Conservation (phyloP, 2,797 vertebrate genomes). For the Rousettus madagascariensis region DNA sequence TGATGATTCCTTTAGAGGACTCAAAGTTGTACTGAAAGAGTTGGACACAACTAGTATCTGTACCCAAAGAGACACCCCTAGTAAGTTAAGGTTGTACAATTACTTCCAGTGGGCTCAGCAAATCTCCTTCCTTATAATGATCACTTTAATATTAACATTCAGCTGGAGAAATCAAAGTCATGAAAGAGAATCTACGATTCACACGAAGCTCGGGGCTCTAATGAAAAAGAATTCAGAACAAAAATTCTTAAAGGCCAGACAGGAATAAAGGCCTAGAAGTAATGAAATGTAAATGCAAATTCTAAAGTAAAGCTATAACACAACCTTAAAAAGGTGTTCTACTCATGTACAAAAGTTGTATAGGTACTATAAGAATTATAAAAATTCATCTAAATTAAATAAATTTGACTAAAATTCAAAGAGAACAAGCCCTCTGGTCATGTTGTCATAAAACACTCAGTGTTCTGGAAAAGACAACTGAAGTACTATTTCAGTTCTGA, state of each 20-base stretch:
- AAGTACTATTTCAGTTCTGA: background rate
- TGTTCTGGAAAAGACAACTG: background rate
- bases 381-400: background rate
- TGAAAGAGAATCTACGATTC: conserved; percentile 8
- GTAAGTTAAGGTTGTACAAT: background rate
- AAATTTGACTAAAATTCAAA: background rate
- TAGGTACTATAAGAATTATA: background rate
- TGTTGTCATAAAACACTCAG: background rate
- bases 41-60: background rate
- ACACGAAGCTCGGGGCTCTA: background rate
- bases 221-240: background rate
- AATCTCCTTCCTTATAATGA: background rate
- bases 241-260: conserved; percentile 20
- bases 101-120: background rate
- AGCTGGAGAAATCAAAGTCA: background rate
- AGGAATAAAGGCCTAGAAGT: background rate
- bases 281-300: background rate
- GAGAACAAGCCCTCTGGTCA: background rate
- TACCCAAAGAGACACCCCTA: background rate
- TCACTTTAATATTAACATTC: conserved; percentile 5
- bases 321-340: background rate
- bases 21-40: background rate
- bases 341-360: background rate
- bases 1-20: background rate
- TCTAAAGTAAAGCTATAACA: background rate